Base-by-base conservation (phyloP, 2,888 invertebrate genomes). In the Ophion ventricosus region DNA sequence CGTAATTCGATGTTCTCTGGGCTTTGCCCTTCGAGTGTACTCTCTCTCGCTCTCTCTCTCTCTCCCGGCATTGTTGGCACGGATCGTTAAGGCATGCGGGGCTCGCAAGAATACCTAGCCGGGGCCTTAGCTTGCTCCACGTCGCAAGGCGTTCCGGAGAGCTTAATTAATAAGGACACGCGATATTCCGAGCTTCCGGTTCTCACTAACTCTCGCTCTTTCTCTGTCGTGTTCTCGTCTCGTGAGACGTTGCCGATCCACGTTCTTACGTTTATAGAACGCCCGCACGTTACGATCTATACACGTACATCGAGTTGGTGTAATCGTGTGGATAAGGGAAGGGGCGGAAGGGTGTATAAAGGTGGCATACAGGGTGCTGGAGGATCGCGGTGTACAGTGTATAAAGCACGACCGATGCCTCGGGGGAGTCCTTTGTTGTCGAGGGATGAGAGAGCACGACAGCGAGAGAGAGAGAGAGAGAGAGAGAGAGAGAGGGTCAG, bases 81-180 rank as follows among this genome's bases (percentile, higher is more conserved):
- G 90, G 92, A 92, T 92, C 92, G 91, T 92, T 91, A 91, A 91
- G 91, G 92, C 90, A 93, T 91, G 92, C 92, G 90, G 90, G 73
- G 61, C 57, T 80, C 75, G 82, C 72, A 63, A 84, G 82, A 80
- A 84, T 85, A 84, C 77, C 82, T 64, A 29, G 25, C 59, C 26
- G 63, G 80, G 66, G 73, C 43, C 43, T 43, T 43, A 80, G 80
- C 77, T 82, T 82, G 86, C 56, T 72, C 73, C 61, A 43, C 74
- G 74, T 80, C 54, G 84, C 77, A 86, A 87, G 85, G 84, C 90
- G 89, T 89, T 91, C 92, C 90, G 87, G 43, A 87, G 89, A 89
- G 92, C 92, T 93, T 93, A 93, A 93, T 93, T 93, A 93, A 93
- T 93, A 93, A 93, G 93, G 93, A 93, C 93, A 93, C 92, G 92